Evolutionary conservation across 2,888 invertebrate species (phyloP).

Genomic region (Asteroscopus sphinx): DNA sequence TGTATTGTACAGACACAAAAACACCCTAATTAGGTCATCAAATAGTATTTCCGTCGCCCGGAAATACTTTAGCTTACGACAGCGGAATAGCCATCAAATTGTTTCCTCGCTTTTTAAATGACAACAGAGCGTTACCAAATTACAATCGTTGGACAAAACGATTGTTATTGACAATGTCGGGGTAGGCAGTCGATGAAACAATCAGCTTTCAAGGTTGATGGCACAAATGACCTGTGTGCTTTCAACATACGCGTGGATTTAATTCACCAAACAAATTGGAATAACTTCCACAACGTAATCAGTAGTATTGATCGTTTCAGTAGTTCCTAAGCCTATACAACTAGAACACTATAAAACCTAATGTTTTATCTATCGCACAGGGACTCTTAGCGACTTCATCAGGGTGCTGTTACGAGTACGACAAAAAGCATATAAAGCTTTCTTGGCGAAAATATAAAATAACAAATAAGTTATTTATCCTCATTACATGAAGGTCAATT

Average conservation of each 20-base stretch:
- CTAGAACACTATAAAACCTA: no score
- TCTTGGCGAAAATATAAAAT: no score
- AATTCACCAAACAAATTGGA: constrained; percentile 14
- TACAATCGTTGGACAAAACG: constrained; percentile 53
- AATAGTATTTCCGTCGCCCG: constrained; percentile 35
- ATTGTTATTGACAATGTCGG: constrained; percentile 51
- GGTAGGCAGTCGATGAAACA: constrained; percentile 54
- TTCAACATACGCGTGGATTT: constrained; percentile 25
- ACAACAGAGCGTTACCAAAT: constrained; percentile 48
- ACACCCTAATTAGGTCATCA: constrained; percentile 39
- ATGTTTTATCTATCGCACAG: neutral
- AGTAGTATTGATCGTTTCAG: neutral
- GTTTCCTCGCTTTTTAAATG: constrained; percentile 55
- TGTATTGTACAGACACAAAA: constrained; percentile 10
- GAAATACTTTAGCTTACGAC: constrained; percentile 50
- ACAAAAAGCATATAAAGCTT: no score
- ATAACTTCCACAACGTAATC: constrained; percentile 5
- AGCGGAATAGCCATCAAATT: constrained; percentile 46
- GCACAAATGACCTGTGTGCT: constrained; percentile 65
- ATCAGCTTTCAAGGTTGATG: constrained; percentile 51
- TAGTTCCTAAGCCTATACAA: constrained; percentile 11
- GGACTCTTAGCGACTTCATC: neutral
- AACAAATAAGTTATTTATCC: no score
- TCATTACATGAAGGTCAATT: no score
- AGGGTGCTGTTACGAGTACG: no score